Evolutionary conservation across 1,140 invertebrate genomes (phyloP), one percentile per base, ranked within the genome.

Genomic region (Bombus haemorrhoidalis): DNA sequence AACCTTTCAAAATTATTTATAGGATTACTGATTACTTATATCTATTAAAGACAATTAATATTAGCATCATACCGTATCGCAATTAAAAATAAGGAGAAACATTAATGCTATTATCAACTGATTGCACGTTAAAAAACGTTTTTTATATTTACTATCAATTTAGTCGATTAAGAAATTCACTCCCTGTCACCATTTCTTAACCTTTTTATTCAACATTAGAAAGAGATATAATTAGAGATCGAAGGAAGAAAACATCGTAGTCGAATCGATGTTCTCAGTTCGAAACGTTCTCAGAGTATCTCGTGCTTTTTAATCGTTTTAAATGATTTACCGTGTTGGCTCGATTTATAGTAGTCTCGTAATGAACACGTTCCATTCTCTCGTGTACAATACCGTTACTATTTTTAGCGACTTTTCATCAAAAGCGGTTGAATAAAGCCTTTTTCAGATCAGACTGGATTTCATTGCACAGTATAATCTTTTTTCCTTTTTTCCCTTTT

Each of bases 331-430:
- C 57, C 22, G 62, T 77, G 12, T 9, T 37, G 43, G 12, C 28
- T 68, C 53, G 39, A 74, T 82, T 74, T 69, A 43, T 22, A 43
- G 62, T 22, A 71, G 74, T 28, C 18, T 34, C 25, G 64, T 59
- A 71, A 79, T 62, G 82, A 79, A 78, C 75, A 43, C 66, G 66
- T 79, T 71, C 75, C 66, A 57, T 79, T 71, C 53, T 71, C 37
- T 41, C 57, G 5, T 43, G 39, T 43, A 80, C 76, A 80, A 84
- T 80, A 39, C 62, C n/a, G 47, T 39, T 68, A n/a, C 53, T 80
- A 80, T 59, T 80, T 84, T 84, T 68, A 79, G 32, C 72, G 32
- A 47, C 32, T 72, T 62, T 53, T 66, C 34, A 47, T 79, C 66
- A 80, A 84, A 80, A 71, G 76, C 62, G 32, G 22, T 22, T 32